Base-by-base conservation (phyloP, 1,140 invertebrate species). In the Zaprionus inermis region DNA sequence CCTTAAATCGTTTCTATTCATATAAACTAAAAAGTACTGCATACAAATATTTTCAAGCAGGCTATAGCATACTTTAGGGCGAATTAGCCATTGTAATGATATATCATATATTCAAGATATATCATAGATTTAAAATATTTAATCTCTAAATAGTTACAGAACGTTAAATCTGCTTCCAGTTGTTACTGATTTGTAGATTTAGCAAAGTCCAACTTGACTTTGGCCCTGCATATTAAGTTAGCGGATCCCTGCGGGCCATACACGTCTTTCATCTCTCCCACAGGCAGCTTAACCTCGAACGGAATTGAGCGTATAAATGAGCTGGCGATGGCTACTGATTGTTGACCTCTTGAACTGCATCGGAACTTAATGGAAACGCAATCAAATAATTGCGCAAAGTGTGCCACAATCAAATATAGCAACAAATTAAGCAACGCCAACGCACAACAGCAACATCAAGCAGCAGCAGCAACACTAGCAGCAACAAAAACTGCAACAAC, bases 301-400 rank as follows among this genome's bases (percentile, higher is more conserved):
- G 28, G 30, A 63, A 70, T 60, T 49, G 24, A 28, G 24, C 24
- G 70, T 49, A 59, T 74, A 82, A 78, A 69, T 76, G 70, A 70
- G 67, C 63, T 67, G 63, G 65, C 63, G 73, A 76, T 67, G 55
- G 84, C 84, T 89, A 81, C 84, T 89, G 84, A 89, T 89, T 89
- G 84, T 89, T 89, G 84, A 89, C 72, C 84, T 79, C 57, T 76
- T 89, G 84, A 89, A 84, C 85, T 89, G 68, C 76, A 89, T 89
- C 80, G 80, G 78, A 79, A 84, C 84, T 84, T 89, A 84, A 89
- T 89, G 59, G 84, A 89, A 89, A 89, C 84, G 84, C 84, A 89
- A 89, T 89, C 80, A 84, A 89, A 89, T 89, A 89, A 89, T 89
- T 89, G 81, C 78, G 78, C 78, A 89, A 89, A 89, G 84, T 89